These are phyloP conservation scores for Hirtodrosophila confusa DNA, from an alignment of 2,888 invertebrate genomes.

Conservation along the genomic window DNA sequence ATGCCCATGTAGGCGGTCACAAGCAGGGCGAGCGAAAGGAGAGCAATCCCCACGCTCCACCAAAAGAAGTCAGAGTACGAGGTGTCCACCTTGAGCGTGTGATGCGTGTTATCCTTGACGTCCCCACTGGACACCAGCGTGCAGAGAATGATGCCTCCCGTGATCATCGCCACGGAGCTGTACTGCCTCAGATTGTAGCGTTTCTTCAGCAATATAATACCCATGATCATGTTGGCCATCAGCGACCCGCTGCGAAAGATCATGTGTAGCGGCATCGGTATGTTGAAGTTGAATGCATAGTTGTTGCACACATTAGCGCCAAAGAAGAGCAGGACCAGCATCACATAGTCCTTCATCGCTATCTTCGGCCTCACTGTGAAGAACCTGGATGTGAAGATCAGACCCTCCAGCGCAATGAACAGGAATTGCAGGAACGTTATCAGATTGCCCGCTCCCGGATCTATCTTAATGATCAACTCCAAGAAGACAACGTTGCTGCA, in stretches of 20 bases:
- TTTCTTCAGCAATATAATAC: constrained; percentile 94
- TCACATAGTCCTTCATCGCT: constrained; percentile 91
- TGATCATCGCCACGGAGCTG: constrained; percentile 95
- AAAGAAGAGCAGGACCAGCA: constrained; percentile 95
- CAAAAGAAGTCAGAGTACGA: constrained; percentile 85
- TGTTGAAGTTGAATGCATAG: constrained; percentile 97
- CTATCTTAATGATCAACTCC: constrained; percentile 93
- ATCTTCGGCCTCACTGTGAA: constrained; percentile 91
- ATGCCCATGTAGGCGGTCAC: constrained; percentile 98
- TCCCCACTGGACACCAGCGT: constrained; percentile 93
- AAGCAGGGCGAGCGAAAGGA: constrained; percentile 94
- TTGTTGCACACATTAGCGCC: constrained; percentile 96
- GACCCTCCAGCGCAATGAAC: constrained; percentile 95
- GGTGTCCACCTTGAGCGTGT: constrained; percentile 85
- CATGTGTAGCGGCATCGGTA: constrained; percentile 99
- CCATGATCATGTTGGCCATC: constrained; percentile 98
- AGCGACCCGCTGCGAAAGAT: constrained; percentile 98
- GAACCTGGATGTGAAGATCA: constrained; percentile 92
- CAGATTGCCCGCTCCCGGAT: constrained; percentile 96
- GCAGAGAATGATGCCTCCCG: constrained; percentile 94
- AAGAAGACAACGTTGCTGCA: constrained; percentile 95
- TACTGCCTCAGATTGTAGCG: constrained; percentile 93
- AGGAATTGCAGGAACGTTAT: constrained; percentile 98
- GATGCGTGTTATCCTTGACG: constrained; percentile 85
- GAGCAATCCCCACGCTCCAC: constrained; percentile 90